Evolutionary conservation across 2,888 invertebrate species (phyloP).

Genomic region (Tromatobia lineatoria): DNA sequence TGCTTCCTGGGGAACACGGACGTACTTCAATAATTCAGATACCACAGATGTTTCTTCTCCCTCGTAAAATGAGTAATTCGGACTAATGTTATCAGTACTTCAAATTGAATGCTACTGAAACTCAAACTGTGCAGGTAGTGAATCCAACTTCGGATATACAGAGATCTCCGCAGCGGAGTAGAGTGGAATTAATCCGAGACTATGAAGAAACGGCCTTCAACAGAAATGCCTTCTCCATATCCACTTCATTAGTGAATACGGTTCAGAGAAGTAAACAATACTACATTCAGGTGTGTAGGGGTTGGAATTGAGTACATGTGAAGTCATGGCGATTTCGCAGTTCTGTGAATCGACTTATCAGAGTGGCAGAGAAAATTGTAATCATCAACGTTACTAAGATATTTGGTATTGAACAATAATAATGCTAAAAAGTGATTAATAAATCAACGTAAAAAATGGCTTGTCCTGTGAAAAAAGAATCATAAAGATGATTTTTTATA

Average conservation of each 20-base stretch:
- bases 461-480: too few relatives aligned
- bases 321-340: neutral
- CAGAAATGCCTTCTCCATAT: neutral
- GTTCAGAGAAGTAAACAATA: neutral
- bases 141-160: too few relatives aligned
- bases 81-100: slow-evolving; percentile 6
- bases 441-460: too few relatives aligned
- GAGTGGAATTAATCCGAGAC: slow-evolving; percentile 21
- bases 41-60: neutral
- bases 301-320: neutral
- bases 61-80: neutral
- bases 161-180: neutral
- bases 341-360: neutral
- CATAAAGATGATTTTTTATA: too few relatives aligned
- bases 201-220: neutral
- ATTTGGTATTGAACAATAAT: too few relatives aligned
- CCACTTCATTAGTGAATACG: neutral
- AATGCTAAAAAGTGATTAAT: too few relatives aligned
- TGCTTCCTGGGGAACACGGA: too few relatives aligned
- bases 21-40: neutral
- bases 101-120: neutral
- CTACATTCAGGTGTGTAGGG: neutral
- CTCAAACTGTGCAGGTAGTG: neutral
- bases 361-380: neutral
- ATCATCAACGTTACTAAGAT: neutral